Conservation (phyloP, 2,888 invertebrate genomes). For the Sussaba pulchella region DNA sequence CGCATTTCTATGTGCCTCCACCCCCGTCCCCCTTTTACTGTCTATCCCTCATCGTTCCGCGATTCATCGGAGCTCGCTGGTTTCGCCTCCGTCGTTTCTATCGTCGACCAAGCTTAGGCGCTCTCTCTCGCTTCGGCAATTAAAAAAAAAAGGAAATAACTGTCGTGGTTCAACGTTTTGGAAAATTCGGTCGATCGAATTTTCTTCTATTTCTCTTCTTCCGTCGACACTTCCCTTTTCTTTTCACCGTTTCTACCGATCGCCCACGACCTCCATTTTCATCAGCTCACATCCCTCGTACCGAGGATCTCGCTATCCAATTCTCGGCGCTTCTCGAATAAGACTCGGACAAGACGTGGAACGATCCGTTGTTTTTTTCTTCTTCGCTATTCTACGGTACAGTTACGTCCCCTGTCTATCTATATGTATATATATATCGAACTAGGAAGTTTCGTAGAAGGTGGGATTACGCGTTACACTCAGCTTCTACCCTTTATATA, state of each 20-base stretch:
- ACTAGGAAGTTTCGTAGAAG: conserved; percentile 17
- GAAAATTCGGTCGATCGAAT: conserved; percentile 56
- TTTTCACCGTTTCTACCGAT: neutral
- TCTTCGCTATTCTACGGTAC: neutral
- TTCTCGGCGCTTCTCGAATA: neutral
- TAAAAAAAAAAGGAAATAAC: conserved; percentile 45
- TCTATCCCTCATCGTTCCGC: neutral
- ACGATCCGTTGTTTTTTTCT: neutral
- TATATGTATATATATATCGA: conserved; percentile 3
- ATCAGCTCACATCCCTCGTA: conserved; percentile 15
- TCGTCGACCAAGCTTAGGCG: conserved; percentile 35
- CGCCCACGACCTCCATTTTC: conserved; percentile 54
- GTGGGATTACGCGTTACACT: conserved; percentile 18
- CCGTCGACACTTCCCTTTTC: too few relatives aligned
- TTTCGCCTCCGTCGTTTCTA: conserved; percentile 39
- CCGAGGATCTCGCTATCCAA: conserved; percentile 20
- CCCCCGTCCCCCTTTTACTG: neutral
- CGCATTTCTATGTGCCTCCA: conserved; percentile 45
- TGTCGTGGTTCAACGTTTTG: conserved; percentile 27
- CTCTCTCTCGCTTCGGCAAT: conserved; percentile 42
- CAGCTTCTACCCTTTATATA: conserved; percentile 26
- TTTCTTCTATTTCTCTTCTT: conserved; percentile 25
- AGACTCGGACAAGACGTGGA: conserved; percentile 10
- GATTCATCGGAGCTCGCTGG: conserved; percentile 54
- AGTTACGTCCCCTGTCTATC: too few relatives aligned